Base-by-base conservation (phyloP, 2,113 vertebrate species). In the Takifugu bimaculatus region DNA sequence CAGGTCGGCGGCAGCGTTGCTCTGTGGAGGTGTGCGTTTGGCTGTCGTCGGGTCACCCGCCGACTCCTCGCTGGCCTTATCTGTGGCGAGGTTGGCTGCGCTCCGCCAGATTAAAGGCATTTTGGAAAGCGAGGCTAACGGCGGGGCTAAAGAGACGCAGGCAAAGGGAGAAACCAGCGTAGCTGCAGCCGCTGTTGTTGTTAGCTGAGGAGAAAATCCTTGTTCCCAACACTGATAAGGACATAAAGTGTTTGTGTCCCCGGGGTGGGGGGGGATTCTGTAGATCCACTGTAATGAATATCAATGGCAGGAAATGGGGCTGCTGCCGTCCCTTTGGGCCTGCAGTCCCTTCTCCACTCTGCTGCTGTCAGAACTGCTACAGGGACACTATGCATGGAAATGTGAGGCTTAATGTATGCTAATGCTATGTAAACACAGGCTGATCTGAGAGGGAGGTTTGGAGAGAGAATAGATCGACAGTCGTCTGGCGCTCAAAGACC, bases 361-460 rank as follows among this genome's bases (percentile, higher is more conserved):
- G 50, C 62, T 44, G 56, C 80, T 76, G 82, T 82, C 79, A 79
- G 77, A 79, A 69, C 63, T 57, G 73, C 78, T 79, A 56, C 78
- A 20, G 20, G 20, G 20, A 20, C 20, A 20, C 20, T 20, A 20
- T 20, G 84, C 87, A 80, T 86, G 81, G 75, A 82, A 86, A 90
- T 83, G 84, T 69, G 39, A 55, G 56, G 73, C 82, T 87, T 87
- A 89, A 88, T 88, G 85, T 88, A 89, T 89, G 86, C 63, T 89
- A 89, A 89, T 88, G 77, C 86, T 87, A 86, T 89, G 88, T 87
- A 87, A 89, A 88, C 88, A 89, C 65, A 63, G 69, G 78, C 83
- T 82, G 83, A 89, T 87, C 86, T 83, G 75, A 82, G 79, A 65
- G 73, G 56, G 62, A 67, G 72, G 78, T 78, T 84, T 71, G 73